A percentile compares a stretch with the other conserved stretches of the same genome.
phyloP scores from a whole-genome alignment of 2,113 vertebrate species.

The Scatophagus argus region DNA sequence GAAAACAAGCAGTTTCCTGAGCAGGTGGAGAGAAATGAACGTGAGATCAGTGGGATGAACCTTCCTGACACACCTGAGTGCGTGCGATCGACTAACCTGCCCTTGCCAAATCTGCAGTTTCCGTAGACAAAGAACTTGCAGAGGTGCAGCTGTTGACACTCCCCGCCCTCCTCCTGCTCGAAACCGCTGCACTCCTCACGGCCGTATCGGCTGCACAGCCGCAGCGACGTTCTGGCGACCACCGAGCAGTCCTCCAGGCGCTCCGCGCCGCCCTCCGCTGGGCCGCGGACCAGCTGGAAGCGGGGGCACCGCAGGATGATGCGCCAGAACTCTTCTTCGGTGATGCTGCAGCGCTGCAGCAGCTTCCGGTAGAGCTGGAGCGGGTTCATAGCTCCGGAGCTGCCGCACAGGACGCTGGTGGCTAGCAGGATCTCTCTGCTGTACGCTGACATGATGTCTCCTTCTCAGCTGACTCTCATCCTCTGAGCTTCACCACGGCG shows the following conservation, averaged over 20 bases:
- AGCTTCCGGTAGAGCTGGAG: slow-evolving; percentile 66
- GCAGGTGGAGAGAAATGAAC: too few species aligned
- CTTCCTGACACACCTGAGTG: not conserved
- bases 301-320: slow-evolving; percentile 67
- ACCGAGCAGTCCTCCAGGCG: slow-evolving; percentile 46
- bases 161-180: slow-evolving; percentile 26
- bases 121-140: slow-evolving; percentile 82
- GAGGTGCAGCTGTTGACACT: slow-evolving; percentile 78
- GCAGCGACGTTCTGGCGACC: slow-evolving; percentile 77
- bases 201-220: slow-evolving; percentile 73
- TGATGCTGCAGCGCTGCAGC: slow-evolving; percentile 48
- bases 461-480: not conserved
- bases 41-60: too few species aligned
- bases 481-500: not conserved
- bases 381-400: slow-evolving; percentile 70
- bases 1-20: not conserved
- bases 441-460: slow-evolving; percentile 45
- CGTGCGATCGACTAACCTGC: slow-evolving; percentile 67
- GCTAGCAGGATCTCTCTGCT: slow-evolving; percentile 63
- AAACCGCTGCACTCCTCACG: slow-evolving; percentile 47
- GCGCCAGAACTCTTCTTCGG: slow-evolving; percentile 59
- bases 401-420: slow-evolving; percentile 70
- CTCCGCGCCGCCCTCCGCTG: slow-evolving; percentile 7
- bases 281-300: slow-evolving; percentile 64
- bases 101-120: slow-evolving; percentile 80